These are phyloP conservation scores for Bombus affinis DNA, from an alignment of 1,140 invertebrate species.

Conservation along the genomic window DNA sequence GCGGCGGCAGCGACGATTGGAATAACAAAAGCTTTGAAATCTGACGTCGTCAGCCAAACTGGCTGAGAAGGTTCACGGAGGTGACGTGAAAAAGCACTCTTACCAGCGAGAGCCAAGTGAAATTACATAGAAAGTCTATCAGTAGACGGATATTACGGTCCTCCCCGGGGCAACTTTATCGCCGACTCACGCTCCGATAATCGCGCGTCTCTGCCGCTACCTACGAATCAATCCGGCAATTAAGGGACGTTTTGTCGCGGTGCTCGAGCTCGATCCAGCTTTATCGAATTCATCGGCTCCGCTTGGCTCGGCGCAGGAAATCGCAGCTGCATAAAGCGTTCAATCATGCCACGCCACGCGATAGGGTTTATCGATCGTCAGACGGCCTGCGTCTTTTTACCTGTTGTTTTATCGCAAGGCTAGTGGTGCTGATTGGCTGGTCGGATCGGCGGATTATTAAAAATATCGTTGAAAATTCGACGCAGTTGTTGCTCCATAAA, in stretches of 20 bases:
- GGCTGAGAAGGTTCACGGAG: not conserved
- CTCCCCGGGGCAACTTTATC: constrained; percentile 42
- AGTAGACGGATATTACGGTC: constrained; percentile 59
- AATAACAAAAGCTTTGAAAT: constrained; percentile 21
- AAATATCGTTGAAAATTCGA: not conserved
- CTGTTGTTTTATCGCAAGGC: no score
- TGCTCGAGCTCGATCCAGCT: constrained; percentile 36
- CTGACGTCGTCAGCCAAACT: constrained; percentile 4
- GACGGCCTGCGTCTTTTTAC: constrained; percentile 7
- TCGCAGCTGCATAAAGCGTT: constrained; percentile 48
- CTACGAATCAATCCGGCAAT: constrained; percentile 52
- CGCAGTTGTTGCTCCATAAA: not conserved
- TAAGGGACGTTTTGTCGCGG: constrained; percentile 53
- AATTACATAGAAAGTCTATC: constrained; percentile 62
- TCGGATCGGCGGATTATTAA: not conserved
- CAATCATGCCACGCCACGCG: constrained; percentile 22
- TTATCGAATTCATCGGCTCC: constrained; percentile 46
- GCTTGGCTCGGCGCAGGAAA: constrained; percentile 22
- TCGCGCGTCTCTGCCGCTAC: constrained; percentile 25
- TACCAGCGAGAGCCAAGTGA: constrained; percentile 8
- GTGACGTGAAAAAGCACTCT: constrained; percentile 33
- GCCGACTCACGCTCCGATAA: constrained; percentile 45
- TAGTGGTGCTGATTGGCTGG: not conserved
- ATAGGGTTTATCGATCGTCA: constrained; percentile 41
- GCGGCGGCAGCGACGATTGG: no score